A percentile compares a stretch with the other conserved stretches of the same genome.
phyloP scores from a whole-genome alignment of 2,113 vertebrate genomes.

The Ondatra zibethicus region DNA sequence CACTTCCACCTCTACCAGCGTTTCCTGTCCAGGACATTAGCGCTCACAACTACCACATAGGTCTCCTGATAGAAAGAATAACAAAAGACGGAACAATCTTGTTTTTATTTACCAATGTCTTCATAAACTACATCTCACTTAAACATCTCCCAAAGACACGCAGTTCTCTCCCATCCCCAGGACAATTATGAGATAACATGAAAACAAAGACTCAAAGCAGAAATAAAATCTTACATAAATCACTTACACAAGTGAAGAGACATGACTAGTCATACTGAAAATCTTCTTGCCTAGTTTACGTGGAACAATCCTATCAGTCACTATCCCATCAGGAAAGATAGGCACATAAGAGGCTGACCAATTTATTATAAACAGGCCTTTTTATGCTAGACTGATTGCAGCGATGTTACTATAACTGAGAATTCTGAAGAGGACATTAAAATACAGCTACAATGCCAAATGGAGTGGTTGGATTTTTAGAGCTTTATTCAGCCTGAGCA shows the following conservation, averaged over 20 bases:
- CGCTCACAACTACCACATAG: constrained; percentile 66
- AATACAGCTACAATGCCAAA: constrained; percentile 83
- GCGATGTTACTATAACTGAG: constrained; percentile 79
- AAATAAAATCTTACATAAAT: constrained; percentile 78
- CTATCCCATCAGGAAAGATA: constrained; percentile 79
- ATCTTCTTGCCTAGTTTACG: constrained; percentile 57
- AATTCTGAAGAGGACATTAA: constrained; percentile 84
- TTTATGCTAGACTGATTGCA: constrained; percentile 84
- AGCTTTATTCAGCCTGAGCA: constrained; percentile 78
- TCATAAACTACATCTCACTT: constrained; percentile 69
- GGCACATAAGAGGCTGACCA: constrained; percentile 81
- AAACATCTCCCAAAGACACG: constrained; percentile 56
- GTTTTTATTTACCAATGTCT: constrained; percentile 64
- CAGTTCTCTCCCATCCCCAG: constrained; percentile 44
- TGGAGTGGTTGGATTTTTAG: constrained; percentile 81
- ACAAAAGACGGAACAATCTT: constrained; percentile 69
- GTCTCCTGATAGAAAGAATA: constrained; percentile 69
- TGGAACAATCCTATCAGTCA: constrained; percentile 77
- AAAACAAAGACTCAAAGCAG: constrained; percentile 81
- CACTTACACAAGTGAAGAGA: constrained; percentile 77
- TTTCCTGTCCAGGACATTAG: constrained; percentile 63
- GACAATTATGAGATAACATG: constrained; percentile 75
- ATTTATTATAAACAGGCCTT: constrained; percentile 83
- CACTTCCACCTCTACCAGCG: constrained; percentile 62
- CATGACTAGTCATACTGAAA: constrained; percentile 71